Percentiles rank a stretch among this genome's conserved stretches.
phyloP scores from a whole-genome alignment of 92 coral and sea anemone genomes.

The Plumapathes pennacea region DNA sequence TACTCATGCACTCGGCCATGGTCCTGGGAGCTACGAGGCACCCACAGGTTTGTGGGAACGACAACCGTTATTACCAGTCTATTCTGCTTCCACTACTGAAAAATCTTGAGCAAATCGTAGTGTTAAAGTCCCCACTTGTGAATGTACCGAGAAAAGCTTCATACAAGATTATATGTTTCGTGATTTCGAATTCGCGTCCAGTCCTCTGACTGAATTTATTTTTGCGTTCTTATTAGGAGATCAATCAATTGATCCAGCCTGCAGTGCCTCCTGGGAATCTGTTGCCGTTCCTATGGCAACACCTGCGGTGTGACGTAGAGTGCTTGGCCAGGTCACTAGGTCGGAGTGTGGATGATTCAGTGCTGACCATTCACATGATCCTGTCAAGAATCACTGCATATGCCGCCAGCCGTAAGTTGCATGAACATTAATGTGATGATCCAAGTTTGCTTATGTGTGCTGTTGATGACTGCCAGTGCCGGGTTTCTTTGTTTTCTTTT shows the following conservation, averaged over 20 bases:
- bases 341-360: conserved; percentile 63
- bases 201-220: too few relatives aligned
- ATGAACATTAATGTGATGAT: neutral
- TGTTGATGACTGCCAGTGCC: neutral
- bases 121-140: too few relatives aligned
- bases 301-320: conserved; percentile 58
- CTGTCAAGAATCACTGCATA: conserved; percentile 32
- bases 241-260: conserved; percentile 46
- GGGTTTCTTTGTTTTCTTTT: neutral
- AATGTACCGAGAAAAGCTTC: too few relatives aligned
- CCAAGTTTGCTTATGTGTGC: neutral
- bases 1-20: conserved; percentile 76
- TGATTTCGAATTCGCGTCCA: too few relatives aligned
- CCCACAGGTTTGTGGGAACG: too few relatives aligned
- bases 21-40: conserved; percentile 51
- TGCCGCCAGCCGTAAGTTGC: conserved; percentile 27
- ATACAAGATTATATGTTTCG: too few relatives aligned
- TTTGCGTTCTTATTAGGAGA: conserved; percentile 2
- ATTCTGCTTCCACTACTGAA: too few relatives aligned
- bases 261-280: conserved; percentile 27
- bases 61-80: too few relatives aligned
- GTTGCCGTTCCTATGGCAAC: conserved; percentile 58
- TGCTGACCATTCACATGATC: conserved; percentile 59
- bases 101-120: too few relatives aligned
- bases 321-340: conserved; percentile 59